Conservation (phyloP, 2,113 vertebrate species). For the Phaethon lepturus region DNA sequence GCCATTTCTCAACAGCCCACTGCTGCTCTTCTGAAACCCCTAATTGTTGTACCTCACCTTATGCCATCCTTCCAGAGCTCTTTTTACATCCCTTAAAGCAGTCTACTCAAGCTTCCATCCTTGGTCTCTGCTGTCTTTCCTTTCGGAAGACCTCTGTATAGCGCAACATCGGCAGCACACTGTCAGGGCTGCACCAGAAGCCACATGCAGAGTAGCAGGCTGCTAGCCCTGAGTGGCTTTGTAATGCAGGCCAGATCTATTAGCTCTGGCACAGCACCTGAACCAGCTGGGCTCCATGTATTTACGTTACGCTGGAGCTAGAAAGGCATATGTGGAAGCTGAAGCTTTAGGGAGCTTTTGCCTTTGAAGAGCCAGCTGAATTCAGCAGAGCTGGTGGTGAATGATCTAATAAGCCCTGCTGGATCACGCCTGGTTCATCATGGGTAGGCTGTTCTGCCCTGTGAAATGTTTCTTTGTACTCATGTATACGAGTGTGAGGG, state of each 20-base stretch:
- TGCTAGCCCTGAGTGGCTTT: not conserved
- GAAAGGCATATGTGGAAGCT: not conserved
- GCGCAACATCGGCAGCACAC: fast-evolving
- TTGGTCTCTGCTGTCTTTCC: not conserved
- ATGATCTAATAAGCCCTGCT: not conserved
- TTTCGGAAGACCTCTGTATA: not conserved
- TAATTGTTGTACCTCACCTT: not conserved
- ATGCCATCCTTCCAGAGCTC: not conserved
- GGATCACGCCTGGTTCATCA: not conserved
- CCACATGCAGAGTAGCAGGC: not conserved
- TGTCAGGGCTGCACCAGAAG: not conserved
- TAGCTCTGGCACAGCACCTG: not conserved
- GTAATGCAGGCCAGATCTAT: not conserved
- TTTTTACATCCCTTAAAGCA: not conserved
- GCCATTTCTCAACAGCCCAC: not conserved
- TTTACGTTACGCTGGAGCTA: not conserved
- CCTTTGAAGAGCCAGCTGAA: not conserved
- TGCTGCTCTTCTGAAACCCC: not conserved
- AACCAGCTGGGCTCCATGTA: not conserved
- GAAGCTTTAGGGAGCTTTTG: not conserved
- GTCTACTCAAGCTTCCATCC: not conserved
- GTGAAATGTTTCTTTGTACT: not conserved
- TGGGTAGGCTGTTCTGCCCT: not conserved
- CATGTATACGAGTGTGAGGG: fast-evolving
- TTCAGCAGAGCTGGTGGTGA: not conserved